phyloP scores from a whole-genome alignment of 1,140 invertebrate genomes.

The Steinernema feltiae region DNA sequence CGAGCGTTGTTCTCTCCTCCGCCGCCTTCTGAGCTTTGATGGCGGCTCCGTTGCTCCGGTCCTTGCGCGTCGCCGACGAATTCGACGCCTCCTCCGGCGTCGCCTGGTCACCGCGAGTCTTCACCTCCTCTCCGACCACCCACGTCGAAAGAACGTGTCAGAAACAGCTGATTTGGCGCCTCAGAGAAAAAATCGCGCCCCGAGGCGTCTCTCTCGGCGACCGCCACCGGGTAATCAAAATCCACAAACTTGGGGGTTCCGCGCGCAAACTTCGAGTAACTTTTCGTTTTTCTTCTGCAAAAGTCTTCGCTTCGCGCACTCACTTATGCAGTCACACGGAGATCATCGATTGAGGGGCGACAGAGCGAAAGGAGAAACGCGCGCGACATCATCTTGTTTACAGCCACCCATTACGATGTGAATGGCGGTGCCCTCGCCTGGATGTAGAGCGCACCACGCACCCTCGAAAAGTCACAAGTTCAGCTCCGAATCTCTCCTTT shows the following conservation, averaged over 20 bases:
- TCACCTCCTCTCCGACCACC: conserved; percentile 8
- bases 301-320: too few species aligned
- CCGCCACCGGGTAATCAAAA: not conserved
- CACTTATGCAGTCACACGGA: not conserved
- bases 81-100: conserved; percentile 13
- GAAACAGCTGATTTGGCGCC: not conserved
- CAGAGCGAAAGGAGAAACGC: not conserved
- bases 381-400: not conserved
- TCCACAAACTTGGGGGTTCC: not conserved
- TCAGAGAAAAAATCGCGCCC: not conserved
- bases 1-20: not conserved
- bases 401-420: not conserved
- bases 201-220: not conserved
- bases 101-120: conserved; percentile 13
- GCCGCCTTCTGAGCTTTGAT: conserved; percentile 20
- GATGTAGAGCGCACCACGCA: not conserved
- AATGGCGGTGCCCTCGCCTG: conserved; percentile 1
- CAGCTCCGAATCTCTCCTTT: conserved; percentile 11
- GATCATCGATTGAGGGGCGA: not conserved
- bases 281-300: not conserved
- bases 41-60: conserved; percentile 1
- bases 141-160: not conserved
- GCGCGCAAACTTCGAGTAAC: not conserved
- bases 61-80: conserved; percentile 3
- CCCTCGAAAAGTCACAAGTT: not conserved